Percentiles rank a stretch among this genome's conserved stretches.
Evolutionary conservation across 2,113 vertebrate genomes (phyloP).

Genomic region (Sorex araneus): DNA sequence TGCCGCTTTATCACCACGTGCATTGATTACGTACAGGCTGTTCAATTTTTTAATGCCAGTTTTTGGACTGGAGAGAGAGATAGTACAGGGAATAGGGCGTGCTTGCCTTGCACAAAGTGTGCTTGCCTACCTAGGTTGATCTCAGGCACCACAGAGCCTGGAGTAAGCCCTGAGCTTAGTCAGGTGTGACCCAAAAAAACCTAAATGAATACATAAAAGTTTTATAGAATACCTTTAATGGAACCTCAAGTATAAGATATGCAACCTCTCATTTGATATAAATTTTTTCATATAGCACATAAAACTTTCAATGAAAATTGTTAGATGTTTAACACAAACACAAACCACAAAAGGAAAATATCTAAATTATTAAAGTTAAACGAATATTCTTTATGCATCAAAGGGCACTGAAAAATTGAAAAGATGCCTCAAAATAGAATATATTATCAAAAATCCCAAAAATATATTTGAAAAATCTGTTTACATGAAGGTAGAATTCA

Average conservation of each 20-base stretch:
- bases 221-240: too few relatives aligned
- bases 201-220: too few relatives aligned
- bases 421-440: neutral
- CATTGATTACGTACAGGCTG: neutral
- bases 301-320: slow-evolving; percentile 39
- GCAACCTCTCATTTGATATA: too few relatives aligned
- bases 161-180: too few relatives aligned
- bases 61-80: too few relatives aligned
- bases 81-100: neutral
- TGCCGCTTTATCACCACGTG: neutral
- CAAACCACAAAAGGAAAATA: slow-evolving; percentile 41
- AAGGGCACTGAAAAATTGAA: slow-evolving; percentile 49
- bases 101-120: neutral
- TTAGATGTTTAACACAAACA: slow-evolving; percentile 30
- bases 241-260: too few relatives aligned
- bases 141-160: too few relatives aligned
- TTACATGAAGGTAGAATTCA: neutral
- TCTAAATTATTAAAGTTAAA: slow-evolving; percentile 58
- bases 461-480: too few relatives aligned
- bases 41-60: too few relatives aligned
- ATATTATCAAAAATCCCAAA: neutral
- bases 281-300: neutral
- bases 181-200: too few relatives aligned
- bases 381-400: neutral
- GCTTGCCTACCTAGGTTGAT: too few relatives aligned